Evolutionary conservation across 2,888 invertebrate species (phyloP).

Genomic region (Craniophora ligustri): DNA sequence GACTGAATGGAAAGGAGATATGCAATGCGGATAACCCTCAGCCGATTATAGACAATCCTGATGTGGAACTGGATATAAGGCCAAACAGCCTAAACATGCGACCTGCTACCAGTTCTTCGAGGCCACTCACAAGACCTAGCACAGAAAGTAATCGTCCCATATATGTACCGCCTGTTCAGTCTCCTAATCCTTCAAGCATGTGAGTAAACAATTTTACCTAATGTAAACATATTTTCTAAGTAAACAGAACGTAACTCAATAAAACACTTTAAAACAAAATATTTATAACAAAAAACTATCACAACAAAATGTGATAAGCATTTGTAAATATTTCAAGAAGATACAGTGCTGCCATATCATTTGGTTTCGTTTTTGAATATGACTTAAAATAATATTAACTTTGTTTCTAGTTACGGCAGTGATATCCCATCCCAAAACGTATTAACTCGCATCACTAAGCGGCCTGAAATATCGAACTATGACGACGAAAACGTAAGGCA

Average conservation of each 20-base stretch:
- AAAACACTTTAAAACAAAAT: no score
- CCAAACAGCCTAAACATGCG: background rate
- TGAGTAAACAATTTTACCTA: constrained; percentile 64
- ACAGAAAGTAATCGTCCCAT: constrained; percentile 65
- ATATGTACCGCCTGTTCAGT: constrained; percentile 66
- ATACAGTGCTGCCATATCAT: no score
- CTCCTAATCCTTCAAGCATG: constrained; percentile 74
- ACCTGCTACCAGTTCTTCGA: background rate
- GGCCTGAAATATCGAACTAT: constrained; percentile 26
- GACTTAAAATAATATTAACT: no score
- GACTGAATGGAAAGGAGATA: constrained; percentile 89
- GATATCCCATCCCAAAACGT: constrained; percentile 25
- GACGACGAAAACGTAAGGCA: constrained; percentile 57
- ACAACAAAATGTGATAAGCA: no score
- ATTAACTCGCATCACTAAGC: constrained; percentile 28
- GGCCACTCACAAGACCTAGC: constrained; percentile 10
- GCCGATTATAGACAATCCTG: constrained; percentile 64
- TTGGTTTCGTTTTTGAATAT: no score
- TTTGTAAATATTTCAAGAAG: no score
- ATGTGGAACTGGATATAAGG: constrained; percentile 27
- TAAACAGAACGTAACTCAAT: no score
- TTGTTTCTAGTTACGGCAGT: constrained; percentile 36
- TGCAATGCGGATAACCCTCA: constrained; percentile 82
- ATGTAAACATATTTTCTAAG: no score
- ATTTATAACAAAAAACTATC: no score